Evolutionary conservation across 2,113 vertebrate species (phyloP), one percentile per base, ranked within the genome.

Genomic region (Kryptolebias marmoratus): DNA sequence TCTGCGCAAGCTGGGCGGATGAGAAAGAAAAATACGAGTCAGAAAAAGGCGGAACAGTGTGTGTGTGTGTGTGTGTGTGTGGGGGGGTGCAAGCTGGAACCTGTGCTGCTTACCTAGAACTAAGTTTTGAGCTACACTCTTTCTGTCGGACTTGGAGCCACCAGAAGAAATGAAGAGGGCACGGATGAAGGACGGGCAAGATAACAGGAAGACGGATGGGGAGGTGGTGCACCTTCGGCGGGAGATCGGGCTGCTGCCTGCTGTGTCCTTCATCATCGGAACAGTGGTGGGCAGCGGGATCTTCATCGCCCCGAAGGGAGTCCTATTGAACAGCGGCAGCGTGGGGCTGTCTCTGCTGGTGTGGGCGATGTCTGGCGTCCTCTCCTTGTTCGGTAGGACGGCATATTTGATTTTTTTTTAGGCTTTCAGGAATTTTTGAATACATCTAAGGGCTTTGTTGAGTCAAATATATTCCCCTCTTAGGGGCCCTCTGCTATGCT

Each of bases 211-310:
- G 73, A 15, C 0, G 3, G 64, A 62, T 1, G 83, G 64, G 10
- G 85, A 88, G 28, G 79, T 18, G 68, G 87, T 90, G 54, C 80
- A 65, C 30, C 86, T 91, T 0, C 59, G 91, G 79, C 94, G 93
- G 48, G 91, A 92, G 64, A 95, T 97, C 10, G 91, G 93, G 63
- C 83, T 96, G 77, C 75, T 95, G 81, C 70, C 94, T 1, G 94
- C 95, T 12, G 86, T 93, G 71, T 95, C 90, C 0, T 91, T 97
- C 36, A 90, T 96, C 79, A 89, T 96, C 0, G 96, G 96, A 50
- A 94, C 94, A 3, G 94, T 97, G 91, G 93, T 97, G 78, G 96
- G 96, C 83, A 96, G 96, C 0, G 96, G 96, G 48, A 97, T 97
- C 89, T 97, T 97, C 47, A 96, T 97, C 49, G 95, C 96, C 11